Conservation (phyloP, 2,888 invertebrate genomes). For the Steinernema hermaphroditum region DNA sequence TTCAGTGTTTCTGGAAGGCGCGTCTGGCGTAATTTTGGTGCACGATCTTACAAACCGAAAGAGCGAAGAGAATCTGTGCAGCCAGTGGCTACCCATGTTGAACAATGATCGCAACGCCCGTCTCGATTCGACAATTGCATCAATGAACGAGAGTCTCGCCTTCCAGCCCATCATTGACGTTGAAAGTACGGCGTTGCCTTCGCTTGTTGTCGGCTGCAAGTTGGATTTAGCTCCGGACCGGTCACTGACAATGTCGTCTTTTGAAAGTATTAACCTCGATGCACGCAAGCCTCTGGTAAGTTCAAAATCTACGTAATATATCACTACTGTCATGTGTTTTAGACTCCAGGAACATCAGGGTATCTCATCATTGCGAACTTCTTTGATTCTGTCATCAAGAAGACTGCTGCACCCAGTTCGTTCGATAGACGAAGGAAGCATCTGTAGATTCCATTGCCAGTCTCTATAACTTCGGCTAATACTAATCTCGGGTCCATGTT, state of each 20-base stretch:
- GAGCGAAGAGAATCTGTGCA: constrained; percentile 74
- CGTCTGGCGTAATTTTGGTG: constrained; percentile 89
- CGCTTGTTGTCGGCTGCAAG: constrained; percentile 91
- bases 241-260: constrained; percentile 80
- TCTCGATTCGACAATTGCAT: constrained; percentile 33
- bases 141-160: not conserved
- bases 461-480: no score
- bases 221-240: constrained; percentile 74
- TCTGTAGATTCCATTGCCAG: no score
- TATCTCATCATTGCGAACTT: constrained; percentile 89
- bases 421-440: no score
- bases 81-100: constrained; percentile 51
- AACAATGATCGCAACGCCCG: constrained; percentile 43
- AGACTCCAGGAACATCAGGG: constrained; percentile 82
- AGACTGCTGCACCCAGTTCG: not conserved
- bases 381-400: constrained; percentile 81
- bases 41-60: constrained; percentile 95
- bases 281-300: constrained; percentile 70
- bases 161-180: constrained; percentile 42
- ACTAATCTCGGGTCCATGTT: no score
- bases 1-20: constrained; percentile 86
- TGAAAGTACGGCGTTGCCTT: constrained; percentile 75
- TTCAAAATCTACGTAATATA: not conserved
- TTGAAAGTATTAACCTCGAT: constrained; percentile 76
- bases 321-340: not conserved